Conservation (phyloP, 2,888 invertebrate genomes). For the Lysandra coridon region DNA sequence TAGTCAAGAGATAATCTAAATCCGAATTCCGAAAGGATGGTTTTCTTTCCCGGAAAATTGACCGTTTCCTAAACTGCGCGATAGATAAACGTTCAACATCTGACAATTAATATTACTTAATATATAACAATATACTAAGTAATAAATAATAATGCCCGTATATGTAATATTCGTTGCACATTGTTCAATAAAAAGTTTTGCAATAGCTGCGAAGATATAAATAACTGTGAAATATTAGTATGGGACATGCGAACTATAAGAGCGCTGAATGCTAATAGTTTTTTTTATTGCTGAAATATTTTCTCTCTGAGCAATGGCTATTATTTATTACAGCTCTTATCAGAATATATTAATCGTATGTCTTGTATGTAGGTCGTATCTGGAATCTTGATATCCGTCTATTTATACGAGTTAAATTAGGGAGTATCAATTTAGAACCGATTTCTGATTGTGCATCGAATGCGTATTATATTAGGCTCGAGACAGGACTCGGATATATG, state of each 20-base stretch:
- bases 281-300: neutral
- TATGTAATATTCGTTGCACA: neutral
- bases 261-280: neutral
- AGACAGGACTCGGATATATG: neutral
- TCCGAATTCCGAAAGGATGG: too few relatives aligned
- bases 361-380: neutral
- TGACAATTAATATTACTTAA: neutral
- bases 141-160: neutral
- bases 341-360: neutral
- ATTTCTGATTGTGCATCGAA: neutral
- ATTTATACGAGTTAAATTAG: neutral
- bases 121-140: neutral
- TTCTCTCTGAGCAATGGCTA: neutral
- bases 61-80: neutral
- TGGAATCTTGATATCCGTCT: neutral
- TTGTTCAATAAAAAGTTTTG: neutral
- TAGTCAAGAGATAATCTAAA: too few relatives aligned
- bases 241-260: conserved; percentile 16
- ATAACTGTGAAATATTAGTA: conserved; percentile 20
- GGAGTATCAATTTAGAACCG: neutral
- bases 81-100: neutral
- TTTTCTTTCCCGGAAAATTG: too few relatives aligned
- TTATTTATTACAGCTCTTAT: neutral
- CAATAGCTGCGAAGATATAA: neutral
- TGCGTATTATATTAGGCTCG: neutral